Base-by-base conservation (phyloP, 2,113 vertebrate species). In the Neotragus moschatus region DNA sequence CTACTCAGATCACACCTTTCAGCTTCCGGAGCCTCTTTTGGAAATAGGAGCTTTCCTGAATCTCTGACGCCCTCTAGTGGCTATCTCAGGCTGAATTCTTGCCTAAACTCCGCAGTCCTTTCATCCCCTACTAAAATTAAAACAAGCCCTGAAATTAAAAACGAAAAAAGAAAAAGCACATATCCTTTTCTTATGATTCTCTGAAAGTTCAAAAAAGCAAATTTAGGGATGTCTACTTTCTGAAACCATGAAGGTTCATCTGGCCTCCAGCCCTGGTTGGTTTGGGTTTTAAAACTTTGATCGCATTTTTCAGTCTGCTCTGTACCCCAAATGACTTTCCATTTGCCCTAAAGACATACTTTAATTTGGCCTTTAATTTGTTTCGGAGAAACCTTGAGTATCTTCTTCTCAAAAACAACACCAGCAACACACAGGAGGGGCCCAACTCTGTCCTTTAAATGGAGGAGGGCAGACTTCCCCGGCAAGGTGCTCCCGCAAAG, bases 21-120 rank as follows among this genome's bases (percentile, higher is more conserved):
- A 30, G 23, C 5, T n/a, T 15, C 33, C 5, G 5, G 19, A 60
- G 15, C 73, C 51, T 58, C 23, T 26, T 21, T 12, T 2, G 1
- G 53, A 86, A 53, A 92, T 75, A 7, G 19, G 17, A 19, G 14
- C 79, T 96, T 99, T 94, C 66, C 89, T 97, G 96, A 66, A 96
- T 97, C 97, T 97, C 97, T 98, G 97, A 96, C 92, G 98, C 98
- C 99, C 99, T 99, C 99, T 99, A 97, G 97, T 98, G 99, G 96
- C 33, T 75, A 4, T 16, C 5, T 63, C 60, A n/a, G 26, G 75
- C 63, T 91, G 80, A 86, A 82, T 14, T 43, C 12, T 11, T 30
- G 16, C 45, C 86, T 61, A 43, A 17, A 66, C 23, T 45, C 39
- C 9, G 19, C 13, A 0, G 23, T 30, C 12, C n/a, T 88, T 33